Conservation (phyloP, 2,797 vertebrate genomes). For the Poecilia gillii region DNA sequence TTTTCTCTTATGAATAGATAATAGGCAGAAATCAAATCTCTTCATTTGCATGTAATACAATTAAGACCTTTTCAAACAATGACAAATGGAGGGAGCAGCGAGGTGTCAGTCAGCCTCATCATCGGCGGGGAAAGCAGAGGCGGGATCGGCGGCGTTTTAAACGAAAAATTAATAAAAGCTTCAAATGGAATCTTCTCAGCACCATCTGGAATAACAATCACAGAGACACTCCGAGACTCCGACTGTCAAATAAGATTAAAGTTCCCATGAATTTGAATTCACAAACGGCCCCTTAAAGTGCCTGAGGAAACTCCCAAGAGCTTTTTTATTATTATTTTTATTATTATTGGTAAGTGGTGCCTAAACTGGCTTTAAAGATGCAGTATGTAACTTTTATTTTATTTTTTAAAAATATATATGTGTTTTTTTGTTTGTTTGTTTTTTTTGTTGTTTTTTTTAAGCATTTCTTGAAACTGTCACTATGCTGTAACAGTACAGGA, state of each 20-base stretch:
- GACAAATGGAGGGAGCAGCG: slow-evolving; percentile 94
- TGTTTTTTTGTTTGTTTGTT: too few relatives aligned
- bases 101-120: slow-evolving; percentile 94
- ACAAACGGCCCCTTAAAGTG: slow-evolving; percentile 15
- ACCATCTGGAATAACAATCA: slow-evolving; percentile 87
- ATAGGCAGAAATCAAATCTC: slow-evolving; percentile 96
- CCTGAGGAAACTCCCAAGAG: background rate
- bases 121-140: slow-evolving; percentile 82
- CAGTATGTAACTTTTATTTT: too few relatives aligned
- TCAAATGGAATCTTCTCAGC: slow-evolving; percentile 88
- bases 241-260: slow-evolving; percentile 71
- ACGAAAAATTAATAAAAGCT: slow-evolving; percentile 92
- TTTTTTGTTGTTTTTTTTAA: too few relatives aligned
- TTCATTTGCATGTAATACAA: slow-evolving; percentile 99
- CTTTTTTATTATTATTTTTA: background rate
- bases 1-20: slow-evolving; percentile 98
- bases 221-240: slow-evolving; percentile 74
- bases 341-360: background rate
- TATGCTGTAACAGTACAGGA: too few relatives aligned
- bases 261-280: slow-evolving; percentile 54
- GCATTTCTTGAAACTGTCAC: too few relatives aligned
- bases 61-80: slow-evolving; percentile 97
- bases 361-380: background rate
- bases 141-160: slow-evolving; percentile 84
- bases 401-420: too few relatives aligned